Conservation (phyloP, 2,797 vertebrate genomes). For the Dromococcyx pavoninus region DNA sequence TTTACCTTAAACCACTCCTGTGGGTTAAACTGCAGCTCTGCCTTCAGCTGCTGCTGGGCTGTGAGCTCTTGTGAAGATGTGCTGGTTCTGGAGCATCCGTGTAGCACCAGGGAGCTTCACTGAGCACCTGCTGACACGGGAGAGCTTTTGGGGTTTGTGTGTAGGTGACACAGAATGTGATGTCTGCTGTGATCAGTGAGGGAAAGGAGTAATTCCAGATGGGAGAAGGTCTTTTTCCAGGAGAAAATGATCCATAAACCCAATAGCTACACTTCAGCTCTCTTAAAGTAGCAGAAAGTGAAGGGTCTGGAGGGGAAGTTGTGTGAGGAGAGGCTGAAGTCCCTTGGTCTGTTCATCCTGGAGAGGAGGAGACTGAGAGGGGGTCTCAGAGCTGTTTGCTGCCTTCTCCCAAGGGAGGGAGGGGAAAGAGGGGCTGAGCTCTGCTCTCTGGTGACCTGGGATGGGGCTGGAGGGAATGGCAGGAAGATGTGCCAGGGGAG, state of each 20-base stretch:
- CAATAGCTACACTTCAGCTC: not conserved
- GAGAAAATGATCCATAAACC: not conserved
- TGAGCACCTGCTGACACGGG: not conserved
- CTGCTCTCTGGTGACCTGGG: too few relatives aligned
- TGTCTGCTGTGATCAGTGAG: not conserved
- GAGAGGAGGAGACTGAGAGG: too few relatives aligned
- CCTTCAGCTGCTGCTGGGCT: not conserved
- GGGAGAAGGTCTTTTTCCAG: not conserved
- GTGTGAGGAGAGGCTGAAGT: too few relatives aligned
- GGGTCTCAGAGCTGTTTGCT: too few relatives aligned
- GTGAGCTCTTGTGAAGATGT: not conserved
- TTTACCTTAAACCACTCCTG: not conserved
- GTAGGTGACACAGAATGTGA: not conserved
- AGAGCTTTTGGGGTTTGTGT: not conserved
- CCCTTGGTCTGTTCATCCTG: too few relatives aligned
- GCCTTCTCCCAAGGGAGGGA: too few relatives aligned
- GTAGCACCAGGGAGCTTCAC: not conserved
- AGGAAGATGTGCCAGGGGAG: too few relatives aligned
- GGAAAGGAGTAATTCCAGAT: not conserved
- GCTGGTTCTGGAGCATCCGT: not conserved
- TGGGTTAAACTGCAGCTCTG: rapidly evolving
- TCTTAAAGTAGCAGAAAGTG: not conserved
- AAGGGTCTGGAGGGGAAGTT: too few relatives aligned
- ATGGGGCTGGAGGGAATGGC: too few relatives aligned
- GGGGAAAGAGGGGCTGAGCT: too few relatives aligned